These are phyloP conservation scores for Trachurus trachurus DNA, from an alignment of 2,797 vertebrate genomes.

Conservation along the genomic window DNA sequence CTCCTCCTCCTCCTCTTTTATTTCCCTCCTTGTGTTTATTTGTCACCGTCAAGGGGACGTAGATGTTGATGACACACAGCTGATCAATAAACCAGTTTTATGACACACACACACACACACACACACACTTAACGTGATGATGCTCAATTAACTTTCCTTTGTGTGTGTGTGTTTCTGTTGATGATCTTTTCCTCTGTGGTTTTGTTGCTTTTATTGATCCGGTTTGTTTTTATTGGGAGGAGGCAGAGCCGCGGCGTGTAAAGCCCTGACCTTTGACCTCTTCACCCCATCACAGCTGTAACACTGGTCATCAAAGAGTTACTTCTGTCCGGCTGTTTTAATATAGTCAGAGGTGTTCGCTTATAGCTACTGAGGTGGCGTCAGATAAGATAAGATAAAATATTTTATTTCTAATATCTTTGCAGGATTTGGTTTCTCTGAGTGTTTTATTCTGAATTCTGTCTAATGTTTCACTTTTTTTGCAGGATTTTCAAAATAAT, in stretches of 20 bases:
- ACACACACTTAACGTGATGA: background rate
- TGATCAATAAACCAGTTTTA: slow-evolving; percentile 7
- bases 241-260: background rate
- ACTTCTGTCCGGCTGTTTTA: too few relatives aligned
- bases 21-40: too few relatives aligned
- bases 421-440: too few relatives aligned
- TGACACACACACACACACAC: background rate
- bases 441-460: too few relatives aligned
- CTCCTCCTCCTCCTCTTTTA: too few relatives aligned
- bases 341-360: too few relatives aligned
- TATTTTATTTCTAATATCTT: too few relatives aligned
- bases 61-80: background rate
- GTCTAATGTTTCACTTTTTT: too few relatives aligned
- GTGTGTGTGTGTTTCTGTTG: slow-evolving; percentile 4
- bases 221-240: background rate
- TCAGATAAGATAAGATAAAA: too few relatives aligned
- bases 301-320: background rate
- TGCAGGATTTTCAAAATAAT: too few relatives aligned
- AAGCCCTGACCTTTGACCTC: slow-evolving; percentile 16
- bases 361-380: too few relatives aligned
- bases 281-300: background rate
- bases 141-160: background rate
- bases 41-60: too few relatives aligned
- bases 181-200: background rate
- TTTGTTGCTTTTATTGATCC: slow-evolving; percentile 35